Evolutionary conservation across 2,113 vertebrate species (phyloP).

Genomic region (Urocynchramus pylzowi): DNA sequence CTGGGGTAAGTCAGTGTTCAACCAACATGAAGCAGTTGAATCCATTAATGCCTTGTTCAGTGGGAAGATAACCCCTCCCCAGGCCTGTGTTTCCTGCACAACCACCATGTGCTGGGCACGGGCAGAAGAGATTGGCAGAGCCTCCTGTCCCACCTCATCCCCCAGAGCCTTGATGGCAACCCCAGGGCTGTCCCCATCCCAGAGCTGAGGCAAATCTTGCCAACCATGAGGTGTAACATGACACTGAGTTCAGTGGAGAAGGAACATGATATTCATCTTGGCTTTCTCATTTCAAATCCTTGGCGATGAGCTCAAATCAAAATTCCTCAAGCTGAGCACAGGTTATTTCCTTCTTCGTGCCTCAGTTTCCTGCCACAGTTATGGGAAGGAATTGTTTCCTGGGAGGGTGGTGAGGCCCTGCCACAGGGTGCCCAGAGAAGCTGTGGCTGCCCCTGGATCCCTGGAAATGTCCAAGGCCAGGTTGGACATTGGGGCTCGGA

Average conservation of each 20-base stretch:
- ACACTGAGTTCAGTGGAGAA: background rate
- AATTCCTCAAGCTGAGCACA: background rate
- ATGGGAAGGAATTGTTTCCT: background rate
- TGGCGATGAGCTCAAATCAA: background rate
- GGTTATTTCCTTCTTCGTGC: background rate
- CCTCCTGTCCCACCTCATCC: background rate
- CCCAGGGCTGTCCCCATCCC: too few relatives aligned
- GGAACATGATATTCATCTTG: rapidly evolving
- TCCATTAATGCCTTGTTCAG: background rate
- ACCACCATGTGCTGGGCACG: rapidly evolving
- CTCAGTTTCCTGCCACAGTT: background rate
- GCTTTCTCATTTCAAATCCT: background rate
- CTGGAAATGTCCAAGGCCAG: background rate
- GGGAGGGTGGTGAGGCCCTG: rapidly evolving
- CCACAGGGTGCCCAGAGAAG: background rate
- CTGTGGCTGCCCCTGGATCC: background rate
- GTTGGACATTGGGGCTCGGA: rapidly evolving
- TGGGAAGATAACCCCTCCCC: background rate
- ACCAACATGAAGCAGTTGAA: rapidly evolving
- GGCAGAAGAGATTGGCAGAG: background rate
- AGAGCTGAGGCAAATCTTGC: background rate
- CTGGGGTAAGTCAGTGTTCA: background rate
- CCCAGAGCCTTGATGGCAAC: background rate
- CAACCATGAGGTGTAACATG: rapidly evolving
- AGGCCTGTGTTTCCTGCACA: background rate